Conservation (phyloP, 92 coral and sea anemone species). For the Epizoanthus scotinus region DNA sequence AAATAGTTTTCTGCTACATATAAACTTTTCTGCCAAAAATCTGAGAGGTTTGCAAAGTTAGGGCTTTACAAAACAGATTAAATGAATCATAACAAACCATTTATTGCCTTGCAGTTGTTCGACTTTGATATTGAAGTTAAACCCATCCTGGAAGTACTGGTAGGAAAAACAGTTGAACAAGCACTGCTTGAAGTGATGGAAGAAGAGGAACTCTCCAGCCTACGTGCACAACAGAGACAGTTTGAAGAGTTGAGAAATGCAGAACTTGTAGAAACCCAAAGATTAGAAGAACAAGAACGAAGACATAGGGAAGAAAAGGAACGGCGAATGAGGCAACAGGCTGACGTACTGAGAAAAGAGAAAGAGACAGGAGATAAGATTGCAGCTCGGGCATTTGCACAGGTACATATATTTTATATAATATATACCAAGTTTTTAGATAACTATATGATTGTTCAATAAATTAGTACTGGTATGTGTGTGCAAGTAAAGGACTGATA, state of each 20-base stretch:
- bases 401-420: slow-evolving; percentile 54
- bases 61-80: too few relatives aligned
- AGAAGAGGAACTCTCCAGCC: slow-evolving; percentile 94
- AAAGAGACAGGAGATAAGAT: slow-evolving; percentile 97
- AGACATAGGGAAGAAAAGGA: slow-evolving; percentile 97
- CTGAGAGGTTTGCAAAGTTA: too few relatives aligned
- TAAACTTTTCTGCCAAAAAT: too few relatives aligned
- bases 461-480: too few relatives aligned
- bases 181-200: slow-evolving; percentile 97
- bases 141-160: slow-evolving; percentile 95
- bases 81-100: too few relatives aligned
- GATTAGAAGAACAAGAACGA: slow-evolving; percentile 97
- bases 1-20: too few relatives aligned
- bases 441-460: not conserved
- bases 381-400: slow-evolving; percentile 99
- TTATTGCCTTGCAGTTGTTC: slow-evolving; percentile 60
- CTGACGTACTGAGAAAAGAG: slow-evolving; percentile 91
- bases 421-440: too few relatives aligned
- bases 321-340: slow-evolving; percentile 94
- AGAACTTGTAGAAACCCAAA: slow-evolving; percentile 97
- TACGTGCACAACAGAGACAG: slow-evolving; percentile 90
- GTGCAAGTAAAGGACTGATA: too few relatives aligned
- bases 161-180: slow-evolving; percentile 97
- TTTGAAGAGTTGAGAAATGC: slow-evolving; percentile 96
- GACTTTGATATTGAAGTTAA: slow-evolving; percentile 96